Evolutionary conservation across 2,888 invertebrate genomes (phyloP).

Genomic region (Exocentrus adspersus): DNA sequence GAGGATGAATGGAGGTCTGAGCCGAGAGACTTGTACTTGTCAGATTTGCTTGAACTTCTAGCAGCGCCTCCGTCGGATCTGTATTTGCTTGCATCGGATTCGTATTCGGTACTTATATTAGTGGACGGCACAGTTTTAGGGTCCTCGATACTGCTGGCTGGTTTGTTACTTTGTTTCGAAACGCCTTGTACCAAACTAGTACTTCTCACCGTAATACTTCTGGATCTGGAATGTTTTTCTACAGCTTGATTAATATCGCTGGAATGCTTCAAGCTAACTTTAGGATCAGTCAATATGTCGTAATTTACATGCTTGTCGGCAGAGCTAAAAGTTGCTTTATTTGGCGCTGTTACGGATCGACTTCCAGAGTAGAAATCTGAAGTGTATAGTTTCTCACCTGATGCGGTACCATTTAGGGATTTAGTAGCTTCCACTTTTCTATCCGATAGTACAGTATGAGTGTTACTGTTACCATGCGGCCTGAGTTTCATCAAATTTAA

Average conservation of each 20-base stretch:
- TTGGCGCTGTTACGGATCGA: slow-evolving; percentile 31
- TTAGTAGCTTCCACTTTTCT: not conserved
- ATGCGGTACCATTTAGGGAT: not conserved
- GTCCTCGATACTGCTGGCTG: too few species aligned
- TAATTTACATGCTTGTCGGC: not conserved
- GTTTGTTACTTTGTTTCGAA: not conserved
- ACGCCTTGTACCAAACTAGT: too few species aligned
- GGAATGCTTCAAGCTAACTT: slow-evolving; percentile 1
- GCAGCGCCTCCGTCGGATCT: not conserved
- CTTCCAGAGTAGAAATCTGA: slow-evolving; percentile 36
- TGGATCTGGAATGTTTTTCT: slow-evolving; percentile 17
- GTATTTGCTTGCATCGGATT: not conserved
- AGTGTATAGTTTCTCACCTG: slow-evolving; percentile 20
- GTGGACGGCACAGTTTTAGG: not conserved
- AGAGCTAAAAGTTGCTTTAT: slow-evolving; percentile 8
- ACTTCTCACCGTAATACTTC: not conserved
- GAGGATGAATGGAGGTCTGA: not conserved
- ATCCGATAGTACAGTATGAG: not conserved
- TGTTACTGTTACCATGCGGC: not conserved
- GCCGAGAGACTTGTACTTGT: slow-evolving; percentile 5
- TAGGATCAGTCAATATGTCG: not conserved
- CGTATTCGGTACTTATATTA: not conserved
- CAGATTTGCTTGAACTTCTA: not conserved
- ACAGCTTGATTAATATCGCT: slow-evolving; percentile 7
- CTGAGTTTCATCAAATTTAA: slow-evolving; percentile 5